phyloP scores from a whole-genome alignment of 2,797 vertebrate genomes.

The Diplodus puntazzo region DNA sequence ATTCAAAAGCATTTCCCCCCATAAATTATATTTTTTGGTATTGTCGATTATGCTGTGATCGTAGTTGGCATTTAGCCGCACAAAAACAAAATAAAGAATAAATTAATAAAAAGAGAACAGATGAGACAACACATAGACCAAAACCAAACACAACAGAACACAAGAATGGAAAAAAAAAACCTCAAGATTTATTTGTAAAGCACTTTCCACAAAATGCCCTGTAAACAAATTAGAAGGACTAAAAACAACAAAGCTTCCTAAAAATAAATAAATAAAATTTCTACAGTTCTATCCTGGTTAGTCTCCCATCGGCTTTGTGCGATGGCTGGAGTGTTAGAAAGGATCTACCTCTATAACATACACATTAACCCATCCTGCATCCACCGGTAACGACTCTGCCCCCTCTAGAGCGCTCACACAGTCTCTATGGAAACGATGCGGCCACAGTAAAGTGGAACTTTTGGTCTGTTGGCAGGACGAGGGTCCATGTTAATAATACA shows the following conservation, averaged over 20 bases:
- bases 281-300: slow-evolving; percentile 76
- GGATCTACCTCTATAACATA: slow-evolving; percentile 62
- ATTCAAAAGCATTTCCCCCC: neutral
- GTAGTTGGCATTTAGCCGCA: neutral
- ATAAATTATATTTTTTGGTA: neutral
- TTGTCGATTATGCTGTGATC: neutral
- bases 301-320: slow-evolving; percentile 42
- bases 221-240: slow-evolving; percentile 77
- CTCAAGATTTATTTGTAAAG: slow-evolving; percentile 77
- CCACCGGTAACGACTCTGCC: neutral
- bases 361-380: slow-evolving; percentile 29
- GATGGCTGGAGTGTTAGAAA: slow-evolving; percentile 78
- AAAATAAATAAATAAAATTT: slow-evolving; percentile 85
- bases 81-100: neutral
- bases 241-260: slow-evolving; percentile 68
- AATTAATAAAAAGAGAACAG: neutral
- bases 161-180: slow-evolving; percentile 54
- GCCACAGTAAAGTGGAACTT: slow-evolving; percentile 11
- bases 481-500: slow-evolving; percentile 35
- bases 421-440: neutral
- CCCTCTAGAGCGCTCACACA: neutral
- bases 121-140: slow-evolving; percentile 2
- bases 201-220: slow-evolving; percentile 74
- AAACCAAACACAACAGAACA: slow-evolving; percentile 50
- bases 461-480: slow-evolving; percentile 35